Evolutionary conservation across 2,888 invertebrate species (phyloP).

Genomic region (Amblyjoppa fuscipennis): DNA sequence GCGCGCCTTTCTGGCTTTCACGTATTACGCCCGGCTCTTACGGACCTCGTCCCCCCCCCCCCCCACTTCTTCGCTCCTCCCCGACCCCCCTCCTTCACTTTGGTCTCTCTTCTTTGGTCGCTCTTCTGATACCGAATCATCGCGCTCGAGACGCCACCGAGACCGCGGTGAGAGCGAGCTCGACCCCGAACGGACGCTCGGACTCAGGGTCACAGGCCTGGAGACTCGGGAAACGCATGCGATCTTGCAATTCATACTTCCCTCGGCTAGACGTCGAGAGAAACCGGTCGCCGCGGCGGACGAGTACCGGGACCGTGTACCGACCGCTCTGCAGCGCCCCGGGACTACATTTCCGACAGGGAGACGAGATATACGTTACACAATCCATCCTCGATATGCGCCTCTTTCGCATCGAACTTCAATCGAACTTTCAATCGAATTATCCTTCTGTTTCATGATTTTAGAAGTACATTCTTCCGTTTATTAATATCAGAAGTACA

Average conservation of each 20-base stretch:
- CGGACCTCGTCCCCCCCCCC: neutral
- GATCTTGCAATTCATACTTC: constrained; percentile 16
- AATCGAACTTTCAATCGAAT: no score
- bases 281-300: constrained; percentile 25
- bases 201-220: constrained; percentile 13
- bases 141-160: neutral
- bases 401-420: neutral
- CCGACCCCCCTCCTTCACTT: neutral
- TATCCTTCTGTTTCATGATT: no score
- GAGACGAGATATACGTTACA: no score
- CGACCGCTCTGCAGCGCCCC: neutral
- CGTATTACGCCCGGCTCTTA: neutral
- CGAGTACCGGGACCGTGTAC: neutral
- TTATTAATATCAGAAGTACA: no score
- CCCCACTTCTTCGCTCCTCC: neutral
- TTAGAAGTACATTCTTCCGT: no score
- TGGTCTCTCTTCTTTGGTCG: neutral
- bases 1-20: constrained; percentile 37
- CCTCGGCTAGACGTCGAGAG: neutral
- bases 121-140: constrained; percentile 3
- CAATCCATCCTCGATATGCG: neutral
- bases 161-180: neutral
- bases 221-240: neutral
- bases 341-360: neutral
- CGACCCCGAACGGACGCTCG: neutral